These are phyloP conservation scores for Oikopleura dioica DNA, from an alignment of 23 tunicate species.

Conservation along the genomic window DNA sequence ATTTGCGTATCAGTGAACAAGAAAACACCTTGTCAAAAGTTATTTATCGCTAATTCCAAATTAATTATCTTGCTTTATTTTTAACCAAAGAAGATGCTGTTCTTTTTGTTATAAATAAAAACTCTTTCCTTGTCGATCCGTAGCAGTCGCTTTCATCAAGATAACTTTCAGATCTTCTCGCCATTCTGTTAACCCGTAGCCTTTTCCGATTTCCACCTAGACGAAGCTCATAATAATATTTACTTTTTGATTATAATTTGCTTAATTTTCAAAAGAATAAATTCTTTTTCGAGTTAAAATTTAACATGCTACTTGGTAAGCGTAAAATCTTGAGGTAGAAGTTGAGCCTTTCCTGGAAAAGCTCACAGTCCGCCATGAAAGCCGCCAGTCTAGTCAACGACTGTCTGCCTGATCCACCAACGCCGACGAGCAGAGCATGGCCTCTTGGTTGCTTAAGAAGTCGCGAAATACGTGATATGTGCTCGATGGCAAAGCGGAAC, in stretches of 20 bases:
- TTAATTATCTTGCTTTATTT: too few relatives aligned
- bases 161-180: constrained; percentile 84
- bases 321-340: neutral
- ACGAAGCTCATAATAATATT: neutral
- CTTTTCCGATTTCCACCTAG: constrained; percentile 79
- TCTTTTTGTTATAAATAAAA: too few relatives aligned
- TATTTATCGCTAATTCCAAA: too few relatives aligned
- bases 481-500: constrained; percentile 95
- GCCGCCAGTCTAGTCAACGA: constrained; percentile 78
- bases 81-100: too few relatives aligned
- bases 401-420: constrained; percentile 70
- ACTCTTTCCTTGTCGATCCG: constrained; percentile 44
- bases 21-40: too few relatives aligned
- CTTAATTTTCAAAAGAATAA: neutral
- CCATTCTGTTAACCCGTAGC: constrained; percentile 65
- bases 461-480: constrained; percentile 56
- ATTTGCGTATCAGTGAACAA: constrained; percentile 90
- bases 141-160: constrained; percentile 49
- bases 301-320: neutral
- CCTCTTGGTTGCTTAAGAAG: constrained; percentile 74
- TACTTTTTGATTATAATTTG: neutral
- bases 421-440: constrained; percentile 84
- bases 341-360: constrained; percentile 30
- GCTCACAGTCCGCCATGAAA: constrained; percentile 85
- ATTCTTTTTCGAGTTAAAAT: neutral